Evolutionary conservation across 37 sponge, comb jelly and placozoan species (phyloP).

Genomic region (Agelas oroides): DNA sequence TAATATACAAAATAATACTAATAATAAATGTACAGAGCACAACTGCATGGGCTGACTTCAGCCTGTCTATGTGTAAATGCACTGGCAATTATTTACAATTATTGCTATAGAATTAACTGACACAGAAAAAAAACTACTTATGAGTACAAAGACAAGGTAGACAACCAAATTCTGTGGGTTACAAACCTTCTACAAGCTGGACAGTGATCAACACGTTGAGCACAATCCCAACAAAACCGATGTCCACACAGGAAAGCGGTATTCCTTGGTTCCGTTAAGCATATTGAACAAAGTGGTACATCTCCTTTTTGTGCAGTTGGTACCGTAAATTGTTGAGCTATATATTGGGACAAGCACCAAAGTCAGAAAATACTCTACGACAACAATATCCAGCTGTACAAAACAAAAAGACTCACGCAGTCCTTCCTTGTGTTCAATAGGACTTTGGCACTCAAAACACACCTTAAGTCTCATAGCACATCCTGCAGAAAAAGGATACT

Average conservation of each 20-base stretch:
- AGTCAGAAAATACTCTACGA: too few relatives aligned
- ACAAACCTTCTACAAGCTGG: conserved; percentile 84
- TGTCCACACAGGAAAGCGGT: conserved; percentile 89
- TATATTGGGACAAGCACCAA: too few relatives aligned
- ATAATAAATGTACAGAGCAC: too few relatives aligned
- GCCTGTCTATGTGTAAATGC: too few relatives aligned
- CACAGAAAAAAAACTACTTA: too few relatives aligned
- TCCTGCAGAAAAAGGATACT: conserved; percentile 30
- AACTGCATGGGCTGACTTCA: too few relatives aligned
- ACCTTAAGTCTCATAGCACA: conserved; percentile 61
- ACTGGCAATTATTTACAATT: too few relatives aligned
- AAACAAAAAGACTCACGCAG: conserved; percentile 54
- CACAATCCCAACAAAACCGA: conserved; percentile 82
- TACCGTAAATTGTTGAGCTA: too few relatives aligned
- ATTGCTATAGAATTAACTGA: too few relatives aligned
- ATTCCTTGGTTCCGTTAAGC: conserved; percentile 76
- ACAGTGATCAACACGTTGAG: conserved; percentile 77
- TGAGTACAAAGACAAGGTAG: conserved; percentile 13
- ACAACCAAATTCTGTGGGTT: conserved; percentile 78
- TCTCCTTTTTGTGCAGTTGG: too few relatives aligned
- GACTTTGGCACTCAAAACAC: conserved; percentile 64
- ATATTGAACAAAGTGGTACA: conserved; percentile 58
- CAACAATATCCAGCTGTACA: too few relatives aligned
- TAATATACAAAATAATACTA: too few relatives aligned
- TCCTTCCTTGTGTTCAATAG: conserved; percentile 59